Conservation (phyloP, 1,140 invertebrate species). For the Anagrus nilaparvatae region DNA sequence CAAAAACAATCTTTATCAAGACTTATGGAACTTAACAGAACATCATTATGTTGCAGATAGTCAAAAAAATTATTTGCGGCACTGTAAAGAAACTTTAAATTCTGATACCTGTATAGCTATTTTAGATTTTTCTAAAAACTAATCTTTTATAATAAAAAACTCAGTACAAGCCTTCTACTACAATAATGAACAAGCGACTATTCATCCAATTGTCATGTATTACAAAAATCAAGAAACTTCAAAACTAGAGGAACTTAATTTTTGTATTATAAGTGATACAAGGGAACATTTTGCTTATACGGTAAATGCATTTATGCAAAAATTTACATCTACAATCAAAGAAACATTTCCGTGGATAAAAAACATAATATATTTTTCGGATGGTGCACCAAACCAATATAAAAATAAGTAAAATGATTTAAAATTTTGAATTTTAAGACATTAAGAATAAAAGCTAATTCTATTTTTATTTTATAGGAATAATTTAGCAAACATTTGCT, state of each 20-base stretch:
- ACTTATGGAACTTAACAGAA: neutral
- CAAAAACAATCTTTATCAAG: neutral
- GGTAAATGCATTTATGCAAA: conserved; percentile 6
- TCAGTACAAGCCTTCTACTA: conserved; percentile 23
- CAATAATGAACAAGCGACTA: conserved; percentile 18
- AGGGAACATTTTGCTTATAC: conserved; percentile 14
- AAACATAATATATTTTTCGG: conserved; percentile 15
- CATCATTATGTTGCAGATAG: conserved; percentile 15
- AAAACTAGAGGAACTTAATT: neutral
- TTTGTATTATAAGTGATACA: neutral
- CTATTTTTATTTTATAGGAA: neutral
- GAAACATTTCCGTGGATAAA: conserved; percentile 7
- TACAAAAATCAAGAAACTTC: conserved; percentile 5
- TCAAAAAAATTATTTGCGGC: conserved; percentile 14
- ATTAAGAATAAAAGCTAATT: neutral
- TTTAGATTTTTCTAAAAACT: conserved; percentile 27
- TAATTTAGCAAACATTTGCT: neutral
- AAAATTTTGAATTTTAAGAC: conserved; percentile 14
- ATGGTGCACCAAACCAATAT: conserved; percentile 15
- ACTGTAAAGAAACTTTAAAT: conserved; percentile 9
- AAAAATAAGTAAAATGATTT: conserved; percentile 19
- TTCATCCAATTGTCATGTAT: conserved; percentile 20
- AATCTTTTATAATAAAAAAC: conserved; percentile 23
- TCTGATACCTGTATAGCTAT: conserved; percentile 8
- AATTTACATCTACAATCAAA: conserved; percentile 8